Percentiles rank a stretch among this genome's conserved stretches.
Evolutionary conservation across 2,113 vertebrate species (phyloP).

Genomic region (Mellivora capensis): DNA sequence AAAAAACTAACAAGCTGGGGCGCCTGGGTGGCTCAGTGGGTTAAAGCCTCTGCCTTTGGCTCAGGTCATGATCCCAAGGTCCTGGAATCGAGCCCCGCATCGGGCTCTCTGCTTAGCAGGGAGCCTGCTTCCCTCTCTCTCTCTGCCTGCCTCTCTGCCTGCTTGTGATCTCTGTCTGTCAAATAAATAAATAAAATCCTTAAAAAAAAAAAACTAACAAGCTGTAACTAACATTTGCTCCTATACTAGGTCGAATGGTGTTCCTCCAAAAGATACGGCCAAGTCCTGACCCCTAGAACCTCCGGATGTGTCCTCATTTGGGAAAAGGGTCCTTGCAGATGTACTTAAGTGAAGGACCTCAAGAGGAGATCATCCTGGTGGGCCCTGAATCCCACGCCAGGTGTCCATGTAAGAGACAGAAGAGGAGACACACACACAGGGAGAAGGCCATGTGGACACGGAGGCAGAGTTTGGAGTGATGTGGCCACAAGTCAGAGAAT

Average conservation of each 20-base stretch:
- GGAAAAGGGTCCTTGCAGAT: neutral
- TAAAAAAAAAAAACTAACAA: neutral
- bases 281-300: neutral
- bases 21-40: too few species aligned
- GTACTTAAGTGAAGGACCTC: neutral
- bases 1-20: neutral
- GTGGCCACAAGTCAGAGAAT: neutral
- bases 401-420: neutral
- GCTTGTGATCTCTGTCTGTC: too few species aligned
- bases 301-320: neutral
- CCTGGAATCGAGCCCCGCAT: too few species aligned
- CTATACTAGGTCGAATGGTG: neutral
- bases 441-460: neutral
- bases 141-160: too few species aligned
- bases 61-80: too few species aligned
- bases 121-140: too few species aligned
- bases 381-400: neutral
- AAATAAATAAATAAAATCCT: too few species aligned
- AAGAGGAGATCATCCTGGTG: neutral
- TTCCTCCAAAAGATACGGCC: neutral
- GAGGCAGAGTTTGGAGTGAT: neutral
- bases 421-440: neutral
- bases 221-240: neutral
- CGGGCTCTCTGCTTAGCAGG: too few species aligned
- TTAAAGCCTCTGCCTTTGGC: too few species aligned